phyloP scores from a whole-genome alignment of 2,797 vertebrate species.

The Sebastiscus albofasciatus region DNA sequence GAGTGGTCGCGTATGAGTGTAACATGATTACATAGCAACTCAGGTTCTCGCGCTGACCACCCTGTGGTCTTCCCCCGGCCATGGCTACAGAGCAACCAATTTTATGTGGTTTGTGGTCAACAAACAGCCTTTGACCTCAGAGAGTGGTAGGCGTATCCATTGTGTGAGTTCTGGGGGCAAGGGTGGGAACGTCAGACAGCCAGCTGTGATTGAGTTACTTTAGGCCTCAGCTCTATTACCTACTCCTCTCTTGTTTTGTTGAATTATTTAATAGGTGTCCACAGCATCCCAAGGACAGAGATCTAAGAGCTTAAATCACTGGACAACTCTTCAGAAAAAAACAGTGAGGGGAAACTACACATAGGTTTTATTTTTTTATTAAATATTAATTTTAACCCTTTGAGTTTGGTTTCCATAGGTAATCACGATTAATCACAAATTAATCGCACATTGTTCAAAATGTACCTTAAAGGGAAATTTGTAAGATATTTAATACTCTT shows the following conservation, averaged over 20 bases:
- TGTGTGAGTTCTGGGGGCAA: constrained; percentile 61
- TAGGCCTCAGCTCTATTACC: constrained; percentile 66
- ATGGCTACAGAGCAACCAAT: constrained; percentile 54
- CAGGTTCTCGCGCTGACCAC: constrained; percentile 52
- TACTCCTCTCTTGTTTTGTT: constrained; percentile 72
- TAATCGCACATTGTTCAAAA: too few relatives aligned
- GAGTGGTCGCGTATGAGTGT: constrained; percentile 42
- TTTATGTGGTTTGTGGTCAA: constrained; percentile 84
- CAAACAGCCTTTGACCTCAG: constrained; percentile 78
- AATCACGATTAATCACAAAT: too few relatives aligned
- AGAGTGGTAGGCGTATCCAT: constrained; percentile 48
- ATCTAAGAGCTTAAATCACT: constrained; percentile 43
- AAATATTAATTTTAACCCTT: neutral
- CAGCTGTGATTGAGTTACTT: constrained; percentile 78
- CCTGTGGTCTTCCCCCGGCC: constrained; percentile 61
- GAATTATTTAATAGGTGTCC: constrained; percentile 83
- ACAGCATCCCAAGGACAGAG: constrained; percentile 52
- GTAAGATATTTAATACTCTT: too few relatives aligned
- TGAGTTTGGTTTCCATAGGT: too few relatives aligned
- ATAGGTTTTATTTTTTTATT: neutral
- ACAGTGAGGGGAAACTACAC: neutral
- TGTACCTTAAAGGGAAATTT: too few relatives aligned
- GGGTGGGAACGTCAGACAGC: constrained; percentile 59
- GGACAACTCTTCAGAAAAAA: constrained; percentile 1
- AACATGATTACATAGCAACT: constrained; percentile 56